Evolutionary conservation across 2,113 vertebrate species (phyloP).

Genomic region (Epinephelus fuscoguttatus): DNA sequence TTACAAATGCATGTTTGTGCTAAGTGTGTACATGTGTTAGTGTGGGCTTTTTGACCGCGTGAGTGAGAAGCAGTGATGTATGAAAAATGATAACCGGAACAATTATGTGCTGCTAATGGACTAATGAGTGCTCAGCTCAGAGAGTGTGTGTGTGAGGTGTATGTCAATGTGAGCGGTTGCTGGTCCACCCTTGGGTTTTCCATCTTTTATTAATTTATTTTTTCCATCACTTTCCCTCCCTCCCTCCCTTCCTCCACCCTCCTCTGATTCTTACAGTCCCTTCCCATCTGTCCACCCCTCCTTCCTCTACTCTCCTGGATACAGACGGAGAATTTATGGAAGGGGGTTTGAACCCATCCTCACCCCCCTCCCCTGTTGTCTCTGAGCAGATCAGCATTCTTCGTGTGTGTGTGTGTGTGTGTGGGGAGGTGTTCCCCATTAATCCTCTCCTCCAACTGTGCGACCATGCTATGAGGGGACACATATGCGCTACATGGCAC

Average conservation of each 20-base stretch:
- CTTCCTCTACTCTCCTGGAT: slow-evolving; percentile 46
- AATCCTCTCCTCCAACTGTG: slow-evolving; percentile 59
- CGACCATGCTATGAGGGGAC: slow-evolving; percentile 32
- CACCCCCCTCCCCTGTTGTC: slow-evolving; percentile 44
- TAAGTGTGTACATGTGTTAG: neutral
- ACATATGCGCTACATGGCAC: slow-evolving; percentile 34
- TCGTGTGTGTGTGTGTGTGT: slow-evolving; percentile 31
- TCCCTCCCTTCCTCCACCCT: slow-evolving; percentile 2
- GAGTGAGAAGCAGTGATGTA: slow-evolving; percentile 46
- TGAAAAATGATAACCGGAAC: slow-evolving; percentile 54
- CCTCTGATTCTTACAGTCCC: slow-evolving; percentile 31
- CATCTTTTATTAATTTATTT: slow-evolving; percentile 34
- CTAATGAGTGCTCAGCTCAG: slow-evolving; percentile 29
- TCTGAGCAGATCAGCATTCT: slow-evolving; percentile 66
- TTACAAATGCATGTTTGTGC: neutral
- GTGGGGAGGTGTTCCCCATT: slow-evolving; percentile 36
- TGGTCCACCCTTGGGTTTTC: slow-evolving; percentile 20
- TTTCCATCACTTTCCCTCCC: slow-evolving; percentile 11
- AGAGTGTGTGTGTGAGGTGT: slow-evolving; percentile 11
- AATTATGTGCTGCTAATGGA: slow-evolving; percentile 50
- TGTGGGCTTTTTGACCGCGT: neutral
- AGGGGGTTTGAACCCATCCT: slow-evolving; percentile 44
- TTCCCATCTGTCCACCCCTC: slow-evolving; percentile 43
- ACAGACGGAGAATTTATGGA: slow-evolving; percentile 54
- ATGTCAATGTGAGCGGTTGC: neutral